These are phyloP conservation scores for Dipus sagitta DNA, from an alignment of 2,797 vertebrate genomes.

Conservation along the genomic window DNA sequence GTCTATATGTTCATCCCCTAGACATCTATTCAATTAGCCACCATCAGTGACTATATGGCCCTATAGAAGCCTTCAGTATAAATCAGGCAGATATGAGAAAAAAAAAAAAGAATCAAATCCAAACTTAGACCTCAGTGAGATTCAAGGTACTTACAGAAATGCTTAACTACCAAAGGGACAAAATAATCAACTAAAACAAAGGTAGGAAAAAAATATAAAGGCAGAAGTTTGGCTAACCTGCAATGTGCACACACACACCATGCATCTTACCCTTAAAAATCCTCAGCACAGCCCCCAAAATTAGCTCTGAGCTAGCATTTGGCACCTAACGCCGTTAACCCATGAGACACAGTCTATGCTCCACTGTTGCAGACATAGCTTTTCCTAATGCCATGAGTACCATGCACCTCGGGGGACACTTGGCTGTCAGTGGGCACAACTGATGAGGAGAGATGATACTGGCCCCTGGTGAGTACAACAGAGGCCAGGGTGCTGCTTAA, in stretches of 20 bases:
- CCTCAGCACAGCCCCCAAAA: background rate
- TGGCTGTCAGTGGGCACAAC: background rate
- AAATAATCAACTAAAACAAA: slow-evolving; percentile 42
- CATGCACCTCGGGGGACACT: background rate
- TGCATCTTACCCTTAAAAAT: background rate
- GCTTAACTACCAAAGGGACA: background rate
- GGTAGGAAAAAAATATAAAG: background rate
- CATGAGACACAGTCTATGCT: background rate
- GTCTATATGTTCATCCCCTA: background rate
- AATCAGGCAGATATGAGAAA: background rate
- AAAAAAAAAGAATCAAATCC: slow-evolving; percentile 10
- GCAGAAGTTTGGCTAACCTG: background rate
- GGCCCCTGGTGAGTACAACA: background rate
- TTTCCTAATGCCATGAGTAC: background rate
- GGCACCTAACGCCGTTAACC: background rate
- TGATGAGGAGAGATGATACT: background rate
- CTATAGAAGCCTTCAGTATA: background rate
- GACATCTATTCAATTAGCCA: background rate
- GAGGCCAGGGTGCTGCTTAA: background rate
- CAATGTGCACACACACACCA: background rate
- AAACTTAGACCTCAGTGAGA: background rate
- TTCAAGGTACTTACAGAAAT: slow-evolving; percentile 10
- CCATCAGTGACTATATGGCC: background rate
- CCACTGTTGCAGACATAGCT: background rate
- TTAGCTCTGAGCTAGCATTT: background rate